A percentile compares a stretch with the other conserved stretches of the same genome.
Conservation (phyloP, 2,888 invertebrate species). For the Cecidostiba fungosa region DNA sequence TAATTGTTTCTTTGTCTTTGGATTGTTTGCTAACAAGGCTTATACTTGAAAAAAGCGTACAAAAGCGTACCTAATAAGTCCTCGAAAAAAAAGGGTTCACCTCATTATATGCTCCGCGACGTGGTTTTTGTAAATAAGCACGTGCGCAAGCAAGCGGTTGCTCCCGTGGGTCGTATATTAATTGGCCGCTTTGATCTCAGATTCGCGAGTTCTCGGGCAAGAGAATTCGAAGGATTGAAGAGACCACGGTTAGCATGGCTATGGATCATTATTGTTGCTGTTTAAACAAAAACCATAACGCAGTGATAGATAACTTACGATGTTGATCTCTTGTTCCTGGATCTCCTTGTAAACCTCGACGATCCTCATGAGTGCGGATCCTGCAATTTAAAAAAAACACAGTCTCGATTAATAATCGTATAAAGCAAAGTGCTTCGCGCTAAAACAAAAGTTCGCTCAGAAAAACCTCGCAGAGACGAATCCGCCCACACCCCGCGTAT, state of each 20-base stretch:
- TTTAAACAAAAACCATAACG: not conserved
- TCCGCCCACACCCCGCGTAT: not conserved
- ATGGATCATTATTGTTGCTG: no score
- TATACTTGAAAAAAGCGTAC: no score
- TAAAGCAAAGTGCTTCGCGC: not conserved
- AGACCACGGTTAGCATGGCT: no score
- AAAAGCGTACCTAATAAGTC: not conserved
- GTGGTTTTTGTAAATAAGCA: not conserved
- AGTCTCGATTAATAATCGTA: constrained; percentile 27
- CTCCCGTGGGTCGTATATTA: constrained; percentile 1
- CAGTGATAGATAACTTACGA: no score
- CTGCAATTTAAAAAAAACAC: constrained; percentile 82
- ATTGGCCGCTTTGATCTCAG: not conserved
- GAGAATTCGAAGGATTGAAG: not conserved
- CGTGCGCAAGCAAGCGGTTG: not conserved
- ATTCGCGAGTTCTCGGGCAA: not conserved
- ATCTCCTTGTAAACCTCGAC: constrained; percentile 96
- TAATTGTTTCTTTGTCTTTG: not conserved
- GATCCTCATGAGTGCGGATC: constrained; percentile 94
- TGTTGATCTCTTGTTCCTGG: constrained; percentile 96
- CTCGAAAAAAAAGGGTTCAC: not conserved
- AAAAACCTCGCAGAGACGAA: not conserved
- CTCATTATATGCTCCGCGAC: not conserved
- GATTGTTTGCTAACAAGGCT: not conserved
- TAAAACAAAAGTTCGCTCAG: not conserved